Conservation (phyloP, 30 jellyfish, hydroid and myxozoan genomes). For the Aurelia sp. region DNA sequence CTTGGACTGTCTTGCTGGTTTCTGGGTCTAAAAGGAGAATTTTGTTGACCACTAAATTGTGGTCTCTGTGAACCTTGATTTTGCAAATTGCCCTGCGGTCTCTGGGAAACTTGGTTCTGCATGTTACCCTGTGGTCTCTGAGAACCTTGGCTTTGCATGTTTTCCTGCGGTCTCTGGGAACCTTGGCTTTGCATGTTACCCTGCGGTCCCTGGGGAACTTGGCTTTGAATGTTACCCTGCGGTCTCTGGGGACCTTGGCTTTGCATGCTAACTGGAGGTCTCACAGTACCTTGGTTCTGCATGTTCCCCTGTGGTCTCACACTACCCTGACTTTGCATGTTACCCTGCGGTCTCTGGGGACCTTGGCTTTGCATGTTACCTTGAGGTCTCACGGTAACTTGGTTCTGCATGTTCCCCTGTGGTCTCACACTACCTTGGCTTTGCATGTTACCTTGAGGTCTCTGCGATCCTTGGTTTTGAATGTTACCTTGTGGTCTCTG, state of each 20-base stretch:
- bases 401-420: background rate
- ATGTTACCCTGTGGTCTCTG: background rate
- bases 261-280: background rate
- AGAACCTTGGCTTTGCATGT: background rate
- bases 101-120: background rate
- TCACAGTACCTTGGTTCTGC: background rate
- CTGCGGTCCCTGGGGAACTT: background rate
- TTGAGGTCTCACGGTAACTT: background rate
- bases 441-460: background rate
- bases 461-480: too few relatives aligned
- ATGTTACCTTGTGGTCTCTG: too few relatives aligned
- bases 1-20: too few relatives aligned
- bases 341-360: too few relatives aligned
- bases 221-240: background rate
- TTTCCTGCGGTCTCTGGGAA: background rate
- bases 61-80: too few relatives aligned
- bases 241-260: background rate
- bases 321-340: background rate
- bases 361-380: too few relatives aligned
- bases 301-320: background rate
- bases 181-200: background rate
- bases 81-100: background rate
- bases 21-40: too few relatives aligned
- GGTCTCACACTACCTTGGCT: background rate
- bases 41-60: too few relatives aligned